These are phyloP conservation scores for Sphinx pinastri DNA, from an alignment of 2,888 invertebrate genomes.

Conservation along the genomic window DNA sequence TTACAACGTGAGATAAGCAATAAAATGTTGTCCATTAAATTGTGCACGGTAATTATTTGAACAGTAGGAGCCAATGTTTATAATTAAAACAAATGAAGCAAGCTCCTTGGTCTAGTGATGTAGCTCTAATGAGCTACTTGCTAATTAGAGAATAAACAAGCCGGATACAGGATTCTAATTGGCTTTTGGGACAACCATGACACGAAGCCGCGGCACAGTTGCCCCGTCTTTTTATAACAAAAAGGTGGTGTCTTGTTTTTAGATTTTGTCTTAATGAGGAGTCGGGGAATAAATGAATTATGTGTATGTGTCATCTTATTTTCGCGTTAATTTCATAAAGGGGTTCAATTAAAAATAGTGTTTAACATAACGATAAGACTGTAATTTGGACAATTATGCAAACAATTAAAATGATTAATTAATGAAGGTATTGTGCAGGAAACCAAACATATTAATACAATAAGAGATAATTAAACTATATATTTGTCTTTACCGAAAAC, in stretches of 20 bases:
- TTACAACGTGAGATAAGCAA: slow-evolving; percentile 65
- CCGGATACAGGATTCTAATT: slow-evolving; percentile 80
- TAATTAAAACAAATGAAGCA: slow-evolving; percentile 82
- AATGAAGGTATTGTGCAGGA: not conserved
- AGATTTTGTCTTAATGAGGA: slow-evolving; percentile 22
- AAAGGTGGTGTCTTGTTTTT: slow-evolving; percentile 37
- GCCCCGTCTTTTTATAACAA: slow-evolving; percentile 43
- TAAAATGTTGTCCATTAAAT: slow-evolving; percentile 71
- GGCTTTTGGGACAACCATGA: slow-evolving; percentile 76
- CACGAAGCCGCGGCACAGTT: slow-evolving; percentile 36
- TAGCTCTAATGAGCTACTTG: slow-evolving; percentile 79
- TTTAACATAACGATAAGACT: not conserved
- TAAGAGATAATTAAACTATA: not conserved
- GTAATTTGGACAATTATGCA: not conserved
- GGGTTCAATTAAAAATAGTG: not conserved
- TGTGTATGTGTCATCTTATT: slow-evolving; percentile 16
- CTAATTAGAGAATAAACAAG: slow-evolving; percentile 82
- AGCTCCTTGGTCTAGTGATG: slow-evolving; percentile 72
- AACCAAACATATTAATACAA: not conserved
- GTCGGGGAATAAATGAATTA: slow-evolving; percentile 23
- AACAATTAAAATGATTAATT: not conserved
- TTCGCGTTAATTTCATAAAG: slow-evolving; percentile 12
- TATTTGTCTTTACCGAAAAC: not conserved
- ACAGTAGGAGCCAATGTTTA: slow-evolving; percentile 72
- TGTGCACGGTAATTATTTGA: slow-evolving; percentile 74